A percentile compares a stretch with the other conserved stretches of the same genome.
These are phyloP conservation scores for Anguilla pacifica DNA, from an alignment of 2,797 vertebrate genomes.

Conservation along the genomic window DNA sequence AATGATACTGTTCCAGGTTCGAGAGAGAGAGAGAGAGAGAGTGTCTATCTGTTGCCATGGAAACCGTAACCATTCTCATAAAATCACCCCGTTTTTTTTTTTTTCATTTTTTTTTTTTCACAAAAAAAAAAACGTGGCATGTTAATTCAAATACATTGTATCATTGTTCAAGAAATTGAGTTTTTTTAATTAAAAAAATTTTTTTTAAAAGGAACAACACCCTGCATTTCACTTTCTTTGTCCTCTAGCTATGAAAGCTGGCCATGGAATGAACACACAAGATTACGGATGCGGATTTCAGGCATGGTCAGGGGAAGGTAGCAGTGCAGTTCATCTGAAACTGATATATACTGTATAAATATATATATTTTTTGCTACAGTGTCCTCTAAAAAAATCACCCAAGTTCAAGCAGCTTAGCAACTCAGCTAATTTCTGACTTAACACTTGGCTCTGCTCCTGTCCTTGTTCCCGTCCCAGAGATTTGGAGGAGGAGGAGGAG, in stretches of 20 bases:
- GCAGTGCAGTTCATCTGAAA: slow-evolving; percentile 24
- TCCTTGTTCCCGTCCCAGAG: background rate
- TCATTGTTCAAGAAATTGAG: background rate
- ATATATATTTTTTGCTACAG: background rate
- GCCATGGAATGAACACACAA: too few species aligned
- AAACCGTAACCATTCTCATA: background rate
- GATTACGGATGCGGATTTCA: background rate
- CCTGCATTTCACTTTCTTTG: background rate
- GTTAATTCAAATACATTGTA: background rate
- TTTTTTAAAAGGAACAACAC: too few species aligned
- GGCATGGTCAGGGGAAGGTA: background rate
- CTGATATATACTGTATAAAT: background rate
- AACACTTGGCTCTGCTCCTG: slow-evolving; percentile 21
- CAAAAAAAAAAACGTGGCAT: background rate
- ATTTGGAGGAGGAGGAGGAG: background rate
- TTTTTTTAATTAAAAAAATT: too few species aligned
- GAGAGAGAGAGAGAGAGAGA: background rate
- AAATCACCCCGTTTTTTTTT: background rate
- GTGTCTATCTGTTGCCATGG: slow-evolving; percentile 9
- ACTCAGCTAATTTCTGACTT: slow-evolving; percentile 33
- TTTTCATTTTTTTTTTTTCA: too few species aligned
- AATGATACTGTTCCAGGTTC: slow-evolving; percentile 7
- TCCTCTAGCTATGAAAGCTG: background rate
- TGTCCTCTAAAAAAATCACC: slow-evolving; percentile 6
- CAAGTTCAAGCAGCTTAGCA: slow-evolving; percentile 26